These are phyloP conservation scores for Oscheius sp. DNA, from an alignment of 2,888 invertebrate species.

Conservation along the genomic window DNA sequence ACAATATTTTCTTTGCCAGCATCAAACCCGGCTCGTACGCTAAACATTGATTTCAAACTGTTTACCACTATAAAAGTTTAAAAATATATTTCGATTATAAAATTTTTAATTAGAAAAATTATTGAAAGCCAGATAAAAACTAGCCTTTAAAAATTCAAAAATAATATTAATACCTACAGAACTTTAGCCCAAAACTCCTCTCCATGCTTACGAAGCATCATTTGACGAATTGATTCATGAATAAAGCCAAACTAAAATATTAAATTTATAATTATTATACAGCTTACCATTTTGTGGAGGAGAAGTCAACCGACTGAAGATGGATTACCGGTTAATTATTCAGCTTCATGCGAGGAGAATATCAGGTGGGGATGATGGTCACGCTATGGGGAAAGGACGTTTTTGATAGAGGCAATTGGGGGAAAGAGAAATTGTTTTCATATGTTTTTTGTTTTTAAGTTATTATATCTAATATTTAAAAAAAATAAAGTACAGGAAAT, in stretches of 20 bases:
- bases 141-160: background rate
- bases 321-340: slow-evolving; percentile 8
- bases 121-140: too few relatives aligned
- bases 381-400: background rate
- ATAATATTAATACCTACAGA: slow-evolving; percentile 44
- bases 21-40: slow-evolving; percentile 64
- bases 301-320: background rate
- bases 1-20: slow-evolving; percentile 69
- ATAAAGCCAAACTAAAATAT: slow-evolving; percentile 66
- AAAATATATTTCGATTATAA: too few relatives aligned
- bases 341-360: background rate
- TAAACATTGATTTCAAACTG: slow-evolving; percentile 13
- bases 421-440: background rate
- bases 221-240: slow-evolving; percentile 65
- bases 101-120: too few relatives aligned
- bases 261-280: background rate
- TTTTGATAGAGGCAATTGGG: background rate
- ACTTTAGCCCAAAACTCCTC: slow-evolving; percentile 66
- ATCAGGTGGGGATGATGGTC: background rate
- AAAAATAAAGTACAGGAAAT: too few relatives aligned
- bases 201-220: slow-evolving; percentile 66
- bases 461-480: too few relatives aligned
- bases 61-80: background rate
- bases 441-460: too few relatives aligned
- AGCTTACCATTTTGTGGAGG: slow-evolving; percentile 7